Evolutionary conservation across 2,797 vertebrate species (phyloP).

Genomic region (Pangasius mekongensis): DNA sequence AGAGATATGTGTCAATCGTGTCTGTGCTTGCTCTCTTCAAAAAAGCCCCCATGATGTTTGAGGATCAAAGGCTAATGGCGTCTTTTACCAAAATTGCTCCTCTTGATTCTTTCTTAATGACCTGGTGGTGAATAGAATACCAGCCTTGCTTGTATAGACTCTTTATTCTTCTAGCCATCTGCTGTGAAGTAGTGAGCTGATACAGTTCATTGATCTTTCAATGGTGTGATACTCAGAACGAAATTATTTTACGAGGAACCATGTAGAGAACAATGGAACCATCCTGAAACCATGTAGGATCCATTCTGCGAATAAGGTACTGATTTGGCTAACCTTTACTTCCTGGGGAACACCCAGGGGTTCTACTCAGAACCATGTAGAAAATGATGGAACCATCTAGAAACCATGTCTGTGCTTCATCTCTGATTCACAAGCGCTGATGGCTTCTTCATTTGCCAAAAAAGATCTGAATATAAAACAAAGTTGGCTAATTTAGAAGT

Average conservation of each 20-base stretch:
- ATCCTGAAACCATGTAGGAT: not conserved
- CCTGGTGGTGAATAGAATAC: not conserved
- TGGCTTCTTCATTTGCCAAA: not conserved
- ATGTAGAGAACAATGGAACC: not conserved
- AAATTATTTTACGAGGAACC: slow-evolving; percentile 20
- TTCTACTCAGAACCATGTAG: not conserved
- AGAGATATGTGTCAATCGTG: not conserved
- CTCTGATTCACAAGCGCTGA: no score
- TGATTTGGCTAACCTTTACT: not conserved
- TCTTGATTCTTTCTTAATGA: not conserved
- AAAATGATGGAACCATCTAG: not conserved
- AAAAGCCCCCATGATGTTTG: not conserved
- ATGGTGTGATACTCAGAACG: not conserved
- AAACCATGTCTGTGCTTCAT: not conserved
- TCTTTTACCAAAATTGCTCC: not conserved
- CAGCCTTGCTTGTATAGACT: not conserved
- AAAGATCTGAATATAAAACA: not conserved
- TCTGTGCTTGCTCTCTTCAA: not conserved
- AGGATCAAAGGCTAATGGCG: not conserved
- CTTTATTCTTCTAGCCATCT: not conserved
- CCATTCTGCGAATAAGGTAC: not conserved
- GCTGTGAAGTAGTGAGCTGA: not conserved
- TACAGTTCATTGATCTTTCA: not conserved
- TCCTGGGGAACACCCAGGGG: not conserved
- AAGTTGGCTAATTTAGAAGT: not conserved